Evolutionary conservation across 1,140 invertebrate genomes (phyloP).

Genomic region (Brachionus sp.): DNA sequence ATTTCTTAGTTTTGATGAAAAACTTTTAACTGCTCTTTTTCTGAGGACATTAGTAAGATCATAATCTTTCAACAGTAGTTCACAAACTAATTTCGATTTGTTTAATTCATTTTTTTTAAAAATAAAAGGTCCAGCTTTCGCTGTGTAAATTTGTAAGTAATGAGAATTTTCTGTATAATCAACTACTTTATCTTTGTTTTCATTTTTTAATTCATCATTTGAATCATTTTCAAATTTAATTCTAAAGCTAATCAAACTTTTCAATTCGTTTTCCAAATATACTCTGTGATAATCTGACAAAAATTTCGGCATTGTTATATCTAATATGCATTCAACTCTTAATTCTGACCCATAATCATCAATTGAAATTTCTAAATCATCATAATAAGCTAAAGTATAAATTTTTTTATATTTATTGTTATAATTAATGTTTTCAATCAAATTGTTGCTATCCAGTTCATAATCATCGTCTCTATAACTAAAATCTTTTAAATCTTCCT

Average conservation of each 20-base stretch:
- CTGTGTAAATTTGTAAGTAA: not conserved
- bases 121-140: not conserved
- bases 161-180: not conserved
- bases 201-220: not conserved
- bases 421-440: not conserved
- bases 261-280: not conserved
- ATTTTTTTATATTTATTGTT: not conserved
- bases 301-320: not conserved
- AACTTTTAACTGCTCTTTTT: not conserved
- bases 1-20: not conserved
- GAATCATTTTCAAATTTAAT: not conserved
- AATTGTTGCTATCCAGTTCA: not conserved
- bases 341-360: not conserved
- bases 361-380: not conserved
- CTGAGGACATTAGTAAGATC: not conserved
- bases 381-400: constrained; percentile 1
- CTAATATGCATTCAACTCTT: not conserved
- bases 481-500: not conserved
- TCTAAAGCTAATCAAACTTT: not conserved
- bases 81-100: not conserved
- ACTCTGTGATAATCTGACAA: not conserved
- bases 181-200: not conserved
- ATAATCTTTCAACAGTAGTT: not conserved
- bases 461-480: not conserved
- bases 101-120: not conserved